Evolutionary conservation across 2,113 vertebrate genomes (phyloP).

Genomic region (Pelodiscus sinensis): DNA sequence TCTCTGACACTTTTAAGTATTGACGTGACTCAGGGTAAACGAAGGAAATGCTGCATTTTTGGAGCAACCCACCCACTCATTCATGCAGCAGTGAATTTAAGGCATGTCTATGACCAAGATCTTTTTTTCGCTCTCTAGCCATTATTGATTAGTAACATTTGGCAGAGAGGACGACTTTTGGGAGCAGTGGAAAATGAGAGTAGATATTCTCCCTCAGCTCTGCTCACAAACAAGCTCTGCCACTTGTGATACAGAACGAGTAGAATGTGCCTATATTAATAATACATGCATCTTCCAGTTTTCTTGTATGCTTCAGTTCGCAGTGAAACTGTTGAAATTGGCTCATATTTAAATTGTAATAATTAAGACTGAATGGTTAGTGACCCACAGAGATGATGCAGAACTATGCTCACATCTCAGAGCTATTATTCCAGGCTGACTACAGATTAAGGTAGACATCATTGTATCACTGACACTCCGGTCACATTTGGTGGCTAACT

Average conservation of each 20-base stretch:
- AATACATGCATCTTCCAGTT: background rate
- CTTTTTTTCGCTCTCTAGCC: background rate
- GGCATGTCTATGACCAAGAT: background rate
- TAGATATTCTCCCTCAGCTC: background rate
- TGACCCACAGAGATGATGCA: background rate
- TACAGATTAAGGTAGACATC: background rate
- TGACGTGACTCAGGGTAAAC: background rate
- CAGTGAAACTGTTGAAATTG: background rate
- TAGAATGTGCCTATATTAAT: rapidly evolving
- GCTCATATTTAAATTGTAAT: background rate
- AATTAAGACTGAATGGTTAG: background rate
- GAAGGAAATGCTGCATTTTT: background rate
- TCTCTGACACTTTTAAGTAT: no score
- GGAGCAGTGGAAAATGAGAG: rapidly evolving
- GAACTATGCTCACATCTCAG: background rate
- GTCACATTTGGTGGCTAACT: background rate
- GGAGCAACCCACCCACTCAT: background rate
- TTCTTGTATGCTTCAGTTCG: background rate
- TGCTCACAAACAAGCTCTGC: background rate
- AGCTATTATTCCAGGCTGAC: background rate
- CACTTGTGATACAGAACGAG: background rate
- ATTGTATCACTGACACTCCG: background rate
- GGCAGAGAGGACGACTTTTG: background rate
- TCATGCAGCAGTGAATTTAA: background rate
- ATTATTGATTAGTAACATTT: rapidly evolving